These are phyloP conservation scores for Microchirus variegatus DNA, from an alignment of 2,797 vertebrate genomes.

Conservation along the genomic window DNA sequence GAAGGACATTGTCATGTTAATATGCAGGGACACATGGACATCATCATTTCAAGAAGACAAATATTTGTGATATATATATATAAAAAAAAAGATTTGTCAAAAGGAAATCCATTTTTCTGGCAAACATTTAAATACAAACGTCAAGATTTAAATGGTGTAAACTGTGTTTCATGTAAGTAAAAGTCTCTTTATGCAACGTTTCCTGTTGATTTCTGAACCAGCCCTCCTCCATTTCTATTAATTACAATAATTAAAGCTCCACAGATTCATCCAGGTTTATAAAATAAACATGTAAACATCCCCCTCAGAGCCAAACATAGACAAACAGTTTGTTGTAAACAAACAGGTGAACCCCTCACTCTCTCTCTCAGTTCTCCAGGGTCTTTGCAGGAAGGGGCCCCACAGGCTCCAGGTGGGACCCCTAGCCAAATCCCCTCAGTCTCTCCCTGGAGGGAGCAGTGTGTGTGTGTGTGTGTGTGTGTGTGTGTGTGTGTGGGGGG, in stretches of 20 bases:
- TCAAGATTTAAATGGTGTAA: background rate
- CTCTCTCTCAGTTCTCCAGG: constrained; percentile 45
- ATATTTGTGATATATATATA: background rate
- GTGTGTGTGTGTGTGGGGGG: constrained; percentile 22
- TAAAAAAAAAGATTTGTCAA: background rate
- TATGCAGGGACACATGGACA: constrained; percentile 19
- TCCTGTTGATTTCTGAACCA: background rate
- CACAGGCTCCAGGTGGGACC: constrained; percentile 78
- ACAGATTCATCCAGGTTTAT: background rate
- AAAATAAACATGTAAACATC: too few relatives aligned
- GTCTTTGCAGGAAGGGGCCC: constrained; percentile 72
- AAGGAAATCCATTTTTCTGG: background rate
- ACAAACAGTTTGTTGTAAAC: constrained; percentile 40
- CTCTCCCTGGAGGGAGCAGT: constrained; percentile 39
- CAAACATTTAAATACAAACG: background rate
- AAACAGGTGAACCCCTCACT: constrained; percentile 54
- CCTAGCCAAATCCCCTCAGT: constrained; percentile 74
- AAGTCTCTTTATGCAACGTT: background rate
- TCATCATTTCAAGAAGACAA: background rate
- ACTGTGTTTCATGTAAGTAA: background rate
- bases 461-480: constrained; percentile 8
- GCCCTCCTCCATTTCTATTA: too few relatives aligned
- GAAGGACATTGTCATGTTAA: constrained; percentile 40
- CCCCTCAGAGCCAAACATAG: background rate
- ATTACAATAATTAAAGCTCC: background rate